Conservation (phyloP, 2,888 invertebrate species). For the Trimorus sp. region DNA sequence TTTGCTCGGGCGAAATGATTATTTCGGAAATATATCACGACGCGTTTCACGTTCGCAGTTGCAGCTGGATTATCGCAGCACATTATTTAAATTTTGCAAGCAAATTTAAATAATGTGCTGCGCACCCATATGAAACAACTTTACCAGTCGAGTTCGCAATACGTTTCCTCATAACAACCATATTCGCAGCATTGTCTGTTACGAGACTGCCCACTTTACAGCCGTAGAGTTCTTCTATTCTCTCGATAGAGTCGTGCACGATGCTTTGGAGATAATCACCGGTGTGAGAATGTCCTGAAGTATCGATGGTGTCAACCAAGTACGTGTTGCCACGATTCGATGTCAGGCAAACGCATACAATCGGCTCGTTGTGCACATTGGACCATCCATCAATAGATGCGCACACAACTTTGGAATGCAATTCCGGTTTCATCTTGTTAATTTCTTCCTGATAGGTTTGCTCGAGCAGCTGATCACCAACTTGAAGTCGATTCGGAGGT, state of each 20-base stretch:
- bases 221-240: slow-evolving; percentile 22
- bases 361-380: slow-evolving; percentile 40
- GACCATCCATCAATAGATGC: slow-evolving; percentile 41
- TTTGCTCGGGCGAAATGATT: too few species aligned
- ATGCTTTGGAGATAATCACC: slow-evolving; percentile 27
- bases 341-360: slow-evolving; percentile 29
- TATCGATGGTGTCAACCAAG: slow-evolving; percentile 37
- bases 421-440: slow-evolving; percentile 23
- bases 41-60: slow-evolving; percentile 18
- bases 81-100: slow-evolving; percentile 38
- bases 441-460: slow-evolving; percentile 15
- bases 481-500: slow-evolving; percentile 32
- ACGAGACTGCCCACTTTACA: slow-evolving; percentile 19
- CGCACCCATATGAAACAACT: slow-evolving; percentile 24
- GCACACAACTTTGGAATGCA: slow-evolving; percentile 21
- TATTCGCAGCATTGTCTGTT: slow-evolving; percentile 29
- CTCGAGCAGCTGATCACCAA: slow-evolving; percentile 21
- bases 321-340: slow-evolving; percentile 20
- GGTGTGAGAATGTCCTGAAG: slow-evolving; percentile 36
- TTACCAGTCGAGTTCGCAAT: slow-evolving; percentile 17
- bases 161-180: slow-evolving; percentile 15
- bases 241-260: slow-evolving; percentile 9
- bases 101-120: slow-evolving; percentile 35
- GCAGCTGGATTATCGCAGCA: slow-evolving; percentile 28
- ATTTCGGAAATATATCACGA: too few species aligned